A percentile compares a stretch with the other conserved stretches of the same genome.
phyloP scores from a whole-genome alignment of 2,113 vertebrate species.

The Fregata magnificens region DNA sequence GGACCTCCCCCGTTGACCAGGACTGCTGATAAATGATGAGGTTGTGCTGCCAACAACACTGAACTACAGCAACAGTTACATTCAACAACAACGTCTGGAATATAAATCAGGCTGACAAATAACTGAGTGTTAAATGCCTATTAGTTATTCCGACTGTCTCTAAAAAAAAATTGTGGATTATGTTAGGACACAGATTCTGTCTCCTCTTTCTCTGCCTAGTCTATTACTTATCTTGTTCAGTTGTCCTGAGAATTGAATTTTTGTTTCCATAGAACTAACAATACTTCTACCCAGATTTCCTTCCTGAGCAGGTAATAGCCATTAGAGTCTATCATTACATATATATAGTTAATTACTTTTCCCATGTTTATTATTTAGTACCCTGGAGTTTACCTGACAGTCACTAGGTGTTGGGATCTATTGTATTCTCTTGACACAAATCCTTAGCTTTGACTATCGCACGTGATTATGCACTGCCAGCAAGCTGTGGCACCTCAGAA shows the following conservation, averaged over 20 bases:
- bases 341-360: not conserved
- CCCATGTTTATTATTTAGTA: not conserved
- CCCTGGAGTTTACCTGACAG: not conserved
- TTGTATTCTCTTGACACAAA: not conserved
- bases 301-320: not conserved
- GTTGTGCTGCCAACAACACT: not conserved
- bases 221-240: not conserved
- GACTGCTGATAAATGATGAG: too few relatives aligned
- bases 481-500: not conserved
- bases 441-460: not conserved
- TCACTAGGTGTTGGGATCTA: not conserved
- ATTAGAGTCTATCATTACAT: not conserved
- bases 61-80: not conserved
- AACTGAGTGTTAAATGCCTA: not conserved
- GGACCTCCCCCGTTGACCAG: too few relatives aligned
- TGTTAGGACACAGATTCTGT: not conserved
- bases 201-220: not conserved
- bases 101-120: not conserved
- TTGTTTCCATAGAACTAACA: not conserved
- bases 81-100: not conserved
- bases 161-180: not conserved
- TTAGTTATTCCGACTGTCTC: not conserved
- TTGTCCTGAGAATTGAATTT: not conserved
- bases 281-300: not conserved
- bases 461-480: fast-evolving